Conservation (phyloP, 2,888 invertebrate species). For the Erebia aethiops region DNA sequence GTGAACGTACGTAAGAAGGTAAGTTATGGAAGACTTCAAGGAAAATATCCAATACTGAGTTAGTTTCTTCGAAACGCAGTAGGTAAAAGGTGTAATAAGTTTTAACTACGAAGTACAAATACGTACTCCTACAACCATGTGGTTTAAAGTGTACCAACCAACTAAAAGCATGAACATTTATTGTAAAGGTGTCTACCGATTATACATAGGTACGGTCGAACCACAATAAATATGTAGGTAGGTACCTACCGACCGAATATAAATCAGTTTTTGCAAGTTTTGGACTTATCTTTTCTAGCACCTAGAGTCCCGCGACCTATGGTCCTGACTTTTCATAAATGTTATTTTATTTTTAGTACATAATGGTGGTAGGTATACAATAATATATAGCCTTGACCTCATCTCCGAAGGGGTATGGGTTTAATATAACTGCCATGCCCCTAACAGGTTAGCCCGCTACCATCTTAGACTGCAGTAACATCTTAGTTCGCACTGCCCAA, state of each 20-base stretch:
- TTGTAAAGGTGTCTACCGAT: not conserved
- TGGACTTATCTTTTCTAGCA: not conserved
- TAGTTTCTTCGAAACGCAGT: not conserved
- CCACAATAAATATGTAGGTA: not conserved
- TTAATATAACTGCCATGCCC: too few species aligned
- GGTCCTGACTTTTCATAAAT: too few species aligned
- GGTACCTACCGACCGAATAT: too few species aligned
- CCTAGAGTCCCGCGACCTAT: too few species aligned
- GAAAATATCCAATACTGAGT: not conserved
- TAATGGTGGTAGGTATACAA: not conserved
- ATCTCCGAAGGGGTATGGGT: too few species aligned
- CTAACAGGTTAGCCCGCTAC: too few species aligned
- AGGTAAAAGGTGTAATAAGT: not conserved
- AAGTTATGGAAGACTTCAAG: conserved; percentile 8
- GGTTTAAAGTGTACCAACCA: not conserved
- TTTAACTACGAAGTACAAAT: not conserved
- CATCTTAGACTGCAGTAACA: too few species aligned
- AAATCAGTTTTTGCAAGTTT: not conserved
- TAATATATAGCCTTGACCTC: too few species aligned
- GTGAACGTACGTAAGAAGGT: not conserved
- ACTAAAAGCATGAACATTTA: not conserved
- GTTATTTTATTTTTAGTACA: too few species aligned
- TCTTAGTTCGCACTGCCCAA: too few species aligned
- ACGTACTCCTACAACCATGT: not conserved
- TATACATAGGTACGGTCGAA: not conserved